These are phyloP conservation scores for Carabus problematicus DNA, from an alignment of 2,888 invertebrate genomes.

Conservation along the genomic window DNA sequence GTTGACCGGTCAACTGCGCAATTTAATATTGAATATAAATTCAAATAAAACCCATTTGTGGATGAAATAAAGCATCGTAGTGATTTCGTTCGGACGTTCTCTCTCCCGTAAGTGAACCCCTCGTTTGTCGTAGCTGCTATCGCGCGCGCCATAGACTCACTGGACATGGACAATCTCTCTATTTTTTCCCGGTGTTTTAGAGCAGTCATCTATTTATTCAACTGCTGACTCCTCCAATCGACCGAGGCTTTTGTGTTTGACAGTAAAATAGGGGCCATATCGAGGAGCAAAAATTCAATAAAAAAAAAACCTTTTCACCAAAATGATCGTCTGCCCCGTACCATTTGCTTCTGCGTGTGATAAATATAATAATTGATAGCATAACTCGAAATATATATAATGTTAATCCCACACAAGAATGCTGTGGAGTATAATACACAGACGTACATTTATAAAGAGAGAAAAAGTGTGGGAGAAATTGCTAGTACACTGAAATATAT, in stretches of 20 bases:
- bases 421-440: too few species aligned
- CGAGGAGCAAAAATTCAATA: conserved; percentile 26
- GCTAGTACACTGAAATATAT: conserved; percentile 19
- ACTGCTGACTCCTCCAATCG: conserved; percentile 31
- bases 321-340: too few species aligned
- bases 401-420: too few species aligned
- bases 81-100: conserved; percentile 16
- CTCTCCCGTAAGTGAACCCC: too few species aligned
- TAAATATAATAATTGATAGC: too few species aligned
- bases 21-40: conserved; percentile 37
- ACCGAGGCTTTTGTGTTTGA: conserved; percentile 18
- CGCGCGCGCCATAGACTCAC: conserved; percentile 16
- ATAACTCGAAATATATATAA: too few species aligned
- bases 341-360: too few species aligned
- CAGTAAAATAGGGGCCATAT: conserved; percentile 30
- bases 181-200: conserved; percentile 34
- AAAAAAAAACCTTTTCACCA: not conserved
- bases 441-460: too few species aligned
- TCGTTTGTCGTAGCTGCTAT: conserved; percentile 6
- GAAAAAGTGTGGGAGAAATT: too few species aligned
- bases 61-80: conserved; percentile 29
- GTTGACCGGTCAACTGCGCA: conserved; percentile 13
- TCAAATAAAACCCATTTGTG: conserved; percentile 31
- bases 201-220: conserved; percentile 38
- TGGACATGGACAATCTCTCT: conserved; percentile 21